Conservation (phyloP, 2,113 vertebrate genomes). For the Serilophus lunatus region DNA sequence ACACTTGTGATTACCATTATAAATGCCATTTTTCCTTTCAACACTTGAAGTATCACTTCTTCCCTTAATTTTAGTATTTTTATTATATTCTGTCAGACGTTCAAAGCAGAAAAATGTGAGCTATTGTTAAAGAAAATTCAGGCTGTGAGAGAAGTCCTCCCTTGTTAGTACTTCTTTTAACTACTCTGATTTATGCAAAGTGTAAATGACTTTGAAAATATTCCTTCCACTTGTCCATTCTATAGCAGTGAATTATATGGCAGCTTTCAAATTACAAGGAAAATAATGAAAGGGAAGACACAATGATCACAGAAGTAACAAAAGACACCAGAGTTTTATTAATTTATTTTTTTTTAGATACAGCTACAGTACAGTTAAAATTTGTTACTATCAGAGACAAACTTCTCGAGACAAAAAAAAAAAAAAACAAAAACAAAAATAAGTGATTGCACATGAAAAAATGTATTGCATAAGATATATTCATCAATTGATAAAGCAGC, state of each 20-base stretch:
- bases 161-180: constrained; percentile 4
- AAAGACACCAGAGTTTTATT: background rate
- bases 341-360: background rate
- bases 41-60: background rate
- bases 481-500: background rate
- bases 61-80: background rate
- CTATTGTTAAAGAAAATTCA: background rate
- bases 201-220: constrained; percentile 6
- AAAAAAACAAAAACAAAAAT: constrained; percentile 8
- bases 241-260: background rate
- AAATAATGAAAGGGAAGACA: background rate
- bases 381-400: background rate
- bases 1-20: background rate
- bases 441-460: background rate
- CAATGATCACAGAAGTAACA: background rate
- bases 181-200: background rate
- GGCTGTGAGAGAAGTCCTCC: background rate
- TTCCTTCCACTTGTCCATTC: background rate
- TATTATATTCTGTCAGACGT: background rate
- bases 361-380: background rate
- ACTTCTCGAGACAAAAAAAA: background rate
- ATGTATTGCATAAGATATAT: background rate
- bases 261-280: background rate
- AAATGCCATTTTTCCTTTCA: background rate
- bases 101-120: constrained; percentile 2